Base-by-base conservation (phyloP, 2,888 invertebrate species). In the Eupithecia subumbrata region DNA sequence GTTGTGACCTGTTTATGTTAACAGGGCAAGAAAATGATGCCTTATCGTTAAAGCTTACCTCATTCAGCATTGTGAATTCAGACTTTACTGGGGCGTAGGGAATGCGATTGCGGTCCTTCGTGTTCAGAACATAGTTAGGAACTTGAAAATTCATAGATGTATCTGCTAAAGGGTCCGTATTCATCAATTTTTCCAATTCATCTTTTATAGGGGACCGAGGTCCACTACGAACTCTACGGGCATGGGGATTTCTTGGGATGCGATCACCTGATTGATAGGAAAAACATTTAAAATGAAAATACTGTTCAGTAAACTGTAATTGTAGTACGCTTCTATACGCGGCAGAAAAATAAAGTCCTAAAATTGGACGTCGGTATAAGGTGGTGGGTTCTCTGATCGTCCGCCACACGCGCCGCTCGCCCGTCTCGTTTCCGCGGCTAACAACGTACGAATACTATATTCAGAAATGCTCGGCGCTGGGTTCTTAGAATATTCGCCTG, bases 1-100 rank as follows among this genome's bases (percentile, higher is more conserved):
- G 56, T 3, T 52, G n/a, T 12, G 5, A 9, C 12, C n/a, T 11
- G 22, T 56, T 56, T 22, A 22, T 56, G 22, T 11, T 0, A 56
- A 22, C 22, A 56, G 12, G 56, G 56, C 22, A 48, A 12, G 11
- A 22, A 56, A 22, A 12, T 56, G 5, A 22, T n/a, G 56, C 11
- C 43, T 67, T 40, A 43, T n/a, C 18, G 34, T 48, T n/a, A 25
- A 7, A 48, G 37, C 66, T 77, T 78, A 81, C 81, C 73, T 81
- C 34, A 37, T 84, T 86, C 5, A 91, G 82, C 90, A 89, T 89
- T 64, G 87, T 85, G 34, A 84, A 78, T 8, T 84, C 80, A 0
- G 78, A 48, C n/a, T 78, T 66, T 1, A 76, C 78, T 0, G 76
- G 79, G 0, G 76, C 79, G 0, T 73, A 80, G 0, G 80, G 80